Evolutionary conservation across 2,888 invertebrate genomes (phyloP).

Genomic region (Ceriagrion tenellum): DNA sequence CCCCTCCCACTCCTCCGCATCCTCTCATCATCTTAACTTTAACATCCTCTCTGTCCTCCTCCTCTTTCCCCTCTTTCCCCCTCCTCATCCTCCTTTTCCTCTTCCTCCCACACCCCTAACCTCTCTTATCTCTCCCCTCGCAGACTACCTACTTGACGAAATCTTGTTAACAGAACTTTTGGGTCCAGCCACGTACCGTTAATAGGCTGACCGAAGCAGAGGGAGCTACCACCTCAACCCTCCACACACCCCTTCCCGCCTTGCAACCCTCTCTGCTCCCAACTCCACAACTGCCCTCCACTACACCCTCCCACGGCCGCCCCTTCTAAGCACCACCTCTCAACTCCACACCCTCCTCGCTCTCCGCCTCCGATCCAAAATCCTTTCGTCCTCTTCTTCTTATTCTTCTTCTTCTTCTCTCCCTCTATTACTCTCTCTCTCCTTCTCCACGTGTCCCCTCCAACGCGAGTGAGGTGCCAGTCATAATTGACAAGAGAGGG

Average conservation of each 20-base stretch:
- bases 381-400: neutral
- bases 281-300: neutral
- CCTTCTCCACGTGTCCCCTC: no score
- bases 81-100: neutral
- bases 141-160: conserved; percentile 38
- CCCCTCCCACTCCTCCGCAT: neutral
- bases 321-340: neutral
- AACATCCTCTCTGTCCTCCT: neutral
- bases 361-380: neutral
- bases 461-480: no score
- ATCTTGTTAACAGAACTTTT: conserved; percentile 62
- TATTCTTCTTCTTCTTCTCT: neutral
- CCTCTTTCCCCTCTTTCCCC: neutral
- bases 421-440: neutral
- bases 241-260: neutral
- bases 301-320: neutral
- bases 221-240: neutral
- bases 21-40: neutral
- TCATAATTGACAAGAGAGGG: no score
- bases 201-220: conserved; percentile 35
- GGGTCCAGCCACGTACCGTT: conserved; percentile 55
- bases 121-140: neutral
- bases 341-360: neutral
- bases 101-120: neutral
- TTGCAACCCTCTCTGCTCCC: neutral